Percentiles rank a stretch among this genome's conserved stretches.
phyloP scores from a whole-genome alignment of 1,140 invertebrate species.

The Atta texana region DNA sequence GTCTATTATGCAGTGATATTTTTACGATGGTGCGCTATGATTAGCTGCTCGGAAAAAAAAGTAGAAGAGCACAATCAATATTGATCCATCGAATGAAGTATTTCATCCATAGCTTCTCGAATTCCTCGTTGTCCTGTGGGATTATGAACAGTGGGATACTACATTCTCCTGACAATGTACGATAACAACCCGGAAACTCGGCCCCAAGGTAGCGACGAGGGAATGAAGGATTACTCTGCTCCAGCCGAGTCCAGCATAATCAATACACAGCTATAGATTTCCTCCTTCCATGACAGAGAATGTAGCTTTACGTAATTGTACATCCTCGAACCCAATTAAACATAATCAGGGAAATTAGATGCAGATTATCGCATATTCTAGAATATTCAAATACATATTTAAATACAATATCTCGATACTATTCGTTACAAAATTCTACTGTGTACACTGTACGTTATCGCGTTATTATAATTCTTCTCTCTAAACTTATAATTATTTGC shows the following conservation, averaged over 20 bases:
- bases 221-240: constrained; percentile 59
- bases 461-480: background rate
- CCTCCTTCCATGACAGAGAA: constrained; percentile 6
- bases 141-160: constrained; percentile 58
- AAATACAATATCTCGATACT: background rate
- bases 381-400: constrained; percentile 29
- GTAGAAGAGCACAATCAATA: constrained; percentile 39
- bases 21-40: background rate
- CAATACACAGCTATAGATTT: constrained; percentile 32
- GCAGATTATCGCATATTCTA: constrained; percentile 15
- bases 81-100: constrained; percentile 41
- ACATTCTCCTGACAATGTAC: constrained; percentile 53
- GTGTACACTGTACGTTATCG: background rate
- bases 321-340: constrained; percentile 39
- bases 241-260: constrained; percentile 44
- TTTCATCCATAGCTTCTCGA: constrained; percentile 50
- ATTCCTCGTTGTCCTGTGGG: constrained; percentile 47
- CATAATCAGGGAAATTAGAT: constrained; percentile 42
- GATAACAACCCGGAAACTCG: constrained; percentile 66
- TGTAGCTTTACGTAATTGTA: constrained; percentile 34
- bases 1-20: constrained; percentile 23
- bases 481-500: background rate
- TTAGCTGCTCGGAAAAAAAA: background rate
- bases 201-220: constrained; percentile 44
- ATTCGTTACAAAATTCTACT: background rate